These are phyloP conservation scores for Geopemphigus sp. DNA, from an alignment of 1,140 invertebrate species.

Conservation along the genomic window DNA sequence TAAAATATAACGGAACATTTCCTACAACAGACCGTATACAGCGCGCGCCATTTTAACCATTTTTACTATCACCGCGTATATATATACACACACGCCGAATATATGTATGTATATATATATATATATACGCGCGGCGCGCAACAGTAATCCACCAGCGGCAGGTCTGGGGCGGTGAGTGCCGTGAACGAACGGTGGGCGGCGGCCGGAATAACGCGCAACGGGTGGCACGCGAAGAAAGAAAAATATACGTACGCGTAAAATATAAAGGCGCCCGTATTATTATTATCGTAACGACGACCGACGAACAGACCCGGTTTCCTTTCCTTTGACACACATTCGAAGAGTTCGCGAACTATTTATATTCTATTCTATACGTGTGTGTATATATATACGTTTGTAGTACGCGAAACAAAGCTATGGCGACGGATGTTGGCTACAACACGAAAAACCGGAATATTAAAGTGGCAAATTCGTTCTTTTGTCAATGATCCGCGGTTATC, in stretches of 20 bases:
- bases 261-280: not conserved
- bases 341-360: no score
- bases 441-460: constrained; percentile 21
- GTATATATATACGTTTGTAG: not conserved
- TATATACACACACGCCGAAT: no score
- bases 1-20: constrained; percentile 31
- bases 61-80: not conserved
- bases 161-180: not conserved
- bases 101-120: no score
- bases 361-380: no score
- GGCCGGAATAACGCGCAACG: not conserved
- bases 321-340: constrained; percentile 21
- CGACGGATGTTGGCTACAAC: constrained; percentile 5
- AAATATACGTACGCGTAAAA: constrained; percentile 1
- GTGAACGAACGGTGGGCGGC: not conserved
- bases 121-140: not conserved
- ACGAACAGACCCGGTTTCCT: constrained; percentile 20
- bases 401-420: not conserved
- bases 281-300: not conserved
- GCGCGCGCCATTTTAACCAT: not conserved
- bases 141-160: constrained; percentile 34
- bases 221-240: no score
- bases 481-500: no score
- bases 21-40: not conserved
- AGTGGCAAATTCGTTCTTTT: no score